Evolutionary conservation across 2,113 vertebrate species (phyloP).

Genomic region (Carollia perspicillata): DNA sequence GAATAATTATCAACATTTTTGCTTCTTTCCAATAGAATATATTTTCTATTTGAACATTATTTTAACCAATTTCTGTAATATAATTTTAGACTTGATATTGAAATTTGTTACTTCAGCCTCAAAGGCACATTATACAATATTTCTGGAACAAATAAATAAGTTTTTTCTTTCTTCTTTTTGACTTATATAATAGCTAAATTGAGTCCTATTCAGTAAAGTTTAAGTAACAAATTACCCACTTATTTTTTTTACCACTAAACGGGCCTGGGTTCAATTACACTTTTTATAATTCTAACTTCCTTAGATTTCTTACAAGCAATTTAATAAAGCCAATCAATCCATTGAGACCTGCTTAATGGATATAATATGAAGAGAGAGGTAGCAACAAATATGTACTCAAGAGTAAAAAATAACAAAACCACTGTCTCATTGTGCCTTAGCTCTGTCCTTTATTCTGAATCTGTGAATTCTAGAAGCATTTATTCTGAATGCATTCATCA

Average conservation of each 20-base stretch:
- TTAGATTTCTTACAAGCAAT: background rate
- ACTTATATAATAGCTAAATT: background rate
- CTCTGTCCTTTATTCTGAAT: background rate
- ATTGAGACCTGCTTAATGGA: background rate
- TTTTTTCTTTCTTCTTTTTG: background rate
- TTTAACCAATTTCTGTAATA: background rate
- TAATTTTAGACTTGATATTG: constrained; percentile 27
- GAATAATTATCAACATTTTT: constrained; percentile 45
- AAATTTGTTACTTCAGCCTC: constrained; percentile 50
- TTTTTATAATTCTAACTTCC: background rate
- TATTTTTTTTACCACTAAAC: background rate
- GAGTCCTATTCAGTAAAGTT: background rate
- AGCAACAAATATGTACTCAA: background rate
- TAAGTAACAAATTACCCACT: background rate
- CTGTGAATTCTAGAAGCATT: background rate
- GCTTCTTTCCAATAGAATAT: constrained; percentile 6
- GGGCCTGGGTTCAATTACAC: background rate
- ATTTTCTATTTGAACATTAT: constrained; percentile 38
- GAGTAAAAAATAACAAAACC: background rate
- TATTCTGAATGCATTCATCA: background rate
- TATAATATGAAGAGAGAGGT: background rate
- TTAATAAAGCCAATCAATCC: background rate
- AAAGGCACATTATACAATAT: constrained; percentile 10
- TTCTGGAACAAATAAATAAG: background rate
- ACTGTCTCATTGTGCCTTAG: background rate